Percentiles rank a stretch among this genome's conserved stretches.
These are phyloP conservation scores for Sebastes matsubarae DNA, from an alignment of 2,797 vertebrate genomes.

Conservation along the genomic window DNA sequence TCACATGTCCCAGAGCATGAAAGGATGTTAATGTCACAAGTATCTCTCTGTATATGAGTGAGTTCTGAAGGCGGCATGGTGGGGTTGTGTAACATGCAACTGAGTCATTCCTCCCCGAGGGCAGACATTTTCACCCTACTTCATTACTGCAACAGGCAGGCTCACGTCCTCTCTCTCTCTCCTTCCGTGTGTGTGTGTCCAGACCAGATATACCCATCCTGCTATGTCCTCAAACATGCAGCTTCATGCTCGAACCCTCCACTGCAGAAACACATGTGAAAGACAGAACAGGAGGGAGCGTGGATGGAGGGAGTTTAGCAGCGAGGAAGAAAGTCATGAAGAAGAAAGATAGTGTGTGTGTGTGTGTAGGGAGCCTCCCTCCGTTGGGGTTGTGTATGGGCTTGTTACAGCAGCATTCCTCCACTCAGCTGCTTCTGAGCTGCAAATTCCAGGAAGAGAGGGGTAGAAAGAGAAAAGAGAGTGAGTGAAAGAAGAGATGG, in stretches of 20 bases:
- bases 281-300: constrained; percentile 5
- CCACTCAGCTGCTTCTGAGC: constrained; percentile 80
- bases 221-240: constrained; percentile 10
- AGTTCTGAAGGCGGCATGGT: constrained; percentile 1
- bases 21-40: not conserved
- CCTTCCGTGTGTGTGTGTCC: constrained; percentile 1
- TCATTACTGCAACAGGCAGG: constrained; percentile 59
- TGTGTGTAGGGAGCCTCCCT: constrained; percentile 58
- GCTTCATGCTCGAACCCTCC: constrained; percentile 30
- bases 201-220: constrained; percentile 3
- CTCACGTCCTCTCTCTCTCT: constrained; percentile 40
- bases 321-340: not conserved
- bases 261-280: not conserved
- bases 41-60: not conserved
- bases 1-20: not conserved
- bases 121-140: constrained; percentile 61
- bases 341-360: constrained; percentile 6
- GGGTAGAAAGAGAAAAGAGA: constrained; percentile 10
- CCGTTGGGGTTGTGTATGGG: constrained; percentile 75
- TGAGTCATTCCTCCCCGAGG: constrained; percentile 60
- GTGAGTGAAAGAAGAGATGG: constrained; percentile 1
- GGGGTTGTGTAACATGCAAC: constrained; percentile 60
- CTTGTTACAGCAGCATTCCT: constrained; percentile 85
- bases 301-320: not conserved
- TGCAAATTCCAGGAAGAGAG: constrained; percentile 69